A percentile compares a stretch with the other conserved stretches of the same genome.
These are phyloP conservation scores for Vanessa tameamea DNA, from an alignment of 1,140 invertebrate species.

Conservation along the genomic window DNA sequence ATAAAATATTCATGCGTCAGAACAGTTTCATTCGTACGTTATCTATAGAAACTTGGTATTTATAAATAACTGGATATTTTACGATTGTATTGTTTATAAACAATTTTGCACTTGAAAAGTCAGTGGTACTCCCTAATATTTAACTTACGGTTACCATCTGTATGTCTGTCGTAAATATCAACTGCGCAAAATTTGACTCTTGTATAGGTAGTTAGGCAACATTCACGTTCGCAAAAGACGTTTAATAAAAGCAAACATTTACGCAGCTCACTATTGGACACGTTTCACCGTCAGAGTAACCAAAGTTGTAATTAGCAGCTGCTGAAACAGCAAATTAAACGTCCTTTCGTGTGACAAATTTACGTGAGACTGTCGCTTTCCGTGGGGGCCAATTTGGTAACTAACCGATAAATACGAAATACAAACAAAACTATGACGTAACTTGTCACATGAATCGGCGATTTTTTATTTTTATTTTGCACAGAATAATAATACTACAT, in stretches of 20 bases:
- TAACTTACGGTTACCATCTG: background rate
- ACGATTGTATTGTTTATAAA: too few relatives aligned
- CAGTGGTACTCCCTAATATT: background rate
- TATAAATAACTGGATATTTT: too few relatives aligned
- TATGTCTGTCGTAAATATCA: too few relatives aligned
- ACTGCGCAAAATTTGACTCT: too few relatives aligned
- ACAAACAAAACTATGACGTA: too few relatives aligned
- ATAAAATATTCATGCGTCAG: background rate
- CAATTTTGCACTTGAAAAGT: too few relatives aligned
- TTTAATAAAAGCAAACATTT: slow-evolving; percentile 30
- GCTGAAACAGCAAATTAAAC: slow-evolving; percentile 75
- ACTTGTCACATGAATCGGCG: too few relatives aligned
- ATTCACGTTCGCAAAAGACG: slow-evolving; percentile 29
- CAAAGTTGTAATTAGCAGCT: slow-evolving; percentile 75
- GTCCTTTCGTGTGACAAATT: slow-evolving; percentile 69
- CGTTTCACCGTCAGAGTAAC: slow-evolving; percentile 62
- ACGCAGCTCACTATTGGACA: slow-evolving; percentile 29
- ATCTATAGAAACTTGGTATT: too few relatives aligned
- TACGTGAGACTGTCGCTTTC: slow-evolving; percentile 45
- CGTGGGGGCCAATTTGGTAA: slow-evolving; percentile 14
- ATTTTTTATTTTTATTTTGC: too few relatives aligned
- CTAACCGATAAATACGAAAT: background rate
- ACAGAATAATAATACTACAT: too few relatives aligned
- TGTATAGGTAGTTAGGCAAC: background rate
- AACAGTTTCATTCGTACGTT: too few relatives aligned